phyloP scores from a whole-genome alignment of 2,888 invertebrate species.

The Stenurella melanura region DNA sequence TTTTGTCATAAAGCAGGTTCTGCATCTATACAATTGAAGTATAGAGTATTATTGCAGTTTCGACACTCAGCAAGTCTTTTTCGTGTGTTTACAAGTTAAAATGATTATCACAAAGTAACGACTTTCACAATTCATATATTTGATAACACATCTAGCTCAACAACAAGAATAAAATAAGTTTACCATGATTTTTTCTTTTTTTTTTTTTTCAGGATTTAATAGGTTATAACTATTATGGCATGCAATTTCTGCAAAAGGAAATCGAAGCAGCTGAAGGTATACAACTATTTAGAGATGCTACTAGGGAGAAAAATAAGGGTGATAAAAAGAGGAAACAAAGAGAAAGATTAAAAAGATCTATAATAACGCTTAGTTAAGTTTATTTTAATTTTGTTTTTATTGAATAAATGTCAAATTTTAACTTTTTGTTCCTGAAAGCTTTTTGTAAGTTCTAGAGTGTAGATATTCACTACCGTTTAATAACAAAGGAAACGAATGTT shows the following conservation, averaged over 20 bases:
- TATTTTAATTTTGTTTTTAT: not conserved
- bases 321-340: slow-evolving; percentile 79
- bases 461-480: too few relatives aligned
- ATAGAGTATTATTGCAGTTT: too few relatives aligned
- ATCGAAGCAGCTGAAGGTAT: slow-evolving; percentile 85
- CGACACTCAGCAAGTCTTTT: too few relatives aligned
- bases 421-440: not conserved
- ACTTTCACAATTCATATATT: too few relatives aligned
- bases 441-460: too few relatives aligned
- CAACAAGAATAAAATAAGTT: too few relatives aligned
- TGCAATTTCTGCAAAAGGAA: slow-evolving; percentile 84
- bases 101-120: too few relatives aligned
- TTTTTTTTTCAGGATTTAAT: slow-evolving; percentile 81
- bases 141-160: too few relatives aligned
- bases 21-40: too few relatives aligned
- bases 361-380: slow-evolving; percentile 57
- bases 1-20: too few relatives aligned
- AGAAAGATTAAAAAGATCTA: slow-evolving; percentile 80
- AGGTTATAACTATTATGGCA: slow-evolving; percentile 89
- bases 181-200: slow-evolving; percentile 58
- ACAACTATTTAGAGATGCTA: slow-evolving; percentile 86
- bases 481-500: too few relatives aligned
- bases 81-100: too few relatives aligned
- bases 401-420: not conserved
- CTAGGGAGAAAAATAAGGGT: slow-evolving; percentile 77